Evolutionary conservation across 2,113 vertebrate species (phyloP).

Genomic region (Crypturellus undulatus): DNA sequence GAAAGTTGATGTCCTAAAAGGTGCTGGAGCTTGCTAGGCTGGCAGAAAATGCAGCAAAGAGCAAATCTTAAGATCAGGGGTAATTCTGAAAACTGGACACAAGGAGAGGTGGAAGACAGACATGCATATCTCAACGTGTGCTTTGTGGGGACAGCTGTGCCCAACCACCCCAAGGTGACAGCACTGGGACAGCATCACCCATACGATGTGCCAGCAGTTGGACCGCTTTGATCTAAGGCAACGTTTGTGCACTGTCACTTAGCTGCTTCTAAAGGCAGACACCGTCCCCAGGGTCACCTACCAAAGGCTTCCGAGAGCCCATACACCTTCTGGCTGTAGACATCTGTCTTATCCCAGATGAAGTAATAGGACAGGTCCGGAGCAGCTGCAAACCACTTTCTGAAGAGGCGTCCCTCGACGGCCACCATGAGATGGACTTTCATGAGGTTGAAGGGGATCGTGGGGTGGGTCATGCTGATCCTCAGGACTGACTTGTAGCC

Average conservation of each 20-base stretch:
- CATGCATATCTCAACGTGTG: neutral
- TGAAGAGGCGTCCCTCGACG: conserved; percentile 93
- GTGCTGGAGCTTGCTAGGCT: neutral
- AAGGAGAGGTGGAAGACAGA: neutral
- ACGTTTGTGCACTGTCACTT: neutral
- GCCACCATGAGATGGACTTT: conserved; percentile 99
- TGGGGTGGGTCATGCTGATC: conserved; percentile 91
- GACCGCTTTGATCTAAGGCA: neutral
- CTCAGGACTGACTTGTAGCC: conserved; percentile 95
- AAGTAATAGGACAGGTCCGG: conserved; percentile 94
- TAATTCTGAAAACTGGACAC: neutral
- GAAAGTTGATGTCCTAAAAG: neutral
- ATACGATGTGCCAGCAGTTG: neutral
- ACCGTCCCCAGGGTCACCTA: conserved; percentile 69
- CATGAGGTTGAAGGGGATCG: conserved; percentile 98
- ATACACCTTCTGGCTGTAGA: conserved; percentile 98
- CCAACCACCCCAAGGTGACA: neutral
- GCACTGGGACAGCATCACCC: neutral
- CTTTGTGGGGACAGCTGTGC: neutral
- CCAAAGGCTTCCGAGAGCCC: conserved; percentile 94
- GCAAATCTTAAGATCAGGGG: neutral
- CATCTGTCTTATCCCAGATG: conserved; percentile 97
- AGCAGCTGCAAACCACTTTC: conserved; percentile 95
- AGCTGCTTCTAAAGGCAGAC: neutral
- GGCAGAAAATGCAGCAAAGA: neutral